Evolutionary conservation across 2,113 vertebrate species (phyloP), one percentile per base, ranked within the genome.

Genomic region (Paramisgurnus dabryanus): DNA sequence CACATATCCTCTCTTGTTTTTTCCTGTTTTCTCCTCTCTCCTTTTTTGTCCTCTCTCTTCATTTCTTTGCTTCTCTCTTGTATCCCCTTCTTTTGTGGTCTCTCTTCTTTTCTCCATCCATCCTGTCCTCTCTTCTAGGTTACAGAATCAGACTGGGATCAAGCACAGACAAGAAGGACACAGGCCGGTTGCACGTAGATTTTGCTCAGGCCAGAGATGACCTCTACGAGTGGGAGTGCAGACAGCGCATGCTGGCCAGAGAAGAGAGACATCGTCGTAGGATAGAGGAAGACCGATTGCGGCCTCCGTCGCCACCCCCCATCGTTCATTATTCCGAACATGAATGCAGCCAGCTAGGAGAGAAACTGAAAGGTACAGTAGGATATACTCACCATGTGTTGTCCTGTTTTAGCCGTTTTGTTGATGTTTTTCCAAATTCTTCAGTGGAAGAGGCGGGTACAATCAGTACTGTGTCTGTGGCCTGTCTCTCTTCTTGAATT

Each of bases 171-270:
- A 97, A 97, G 87, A 98, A 98, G 87, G 97, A 99, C 89, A 94
- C 95, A 0, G 97, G 97, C 1, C 91, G 96, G 1, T 94, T 99
- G 75, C 96, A 98, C 0, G 96, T 98, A 87, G 97, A 99, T 88
- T 99, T 97, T 10, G 97, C 97, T 0, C 96, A 98, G 89, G 97
- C 97, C 13, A 91, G 96, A 80, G 97, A 99, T 0, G 97, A 99
- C 76, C 92, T 98, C n/a, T 99, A 98, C 0, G 96, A 99, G 88
- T 99, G 97, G 97, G 97, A 99, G 70, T 98, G 97, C 86, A 93
- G 89, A 85, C 97, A 99, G 91, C 94, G 96, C 17, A 95, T 97
- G 95, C 82, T 97, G 85, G 96, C 97, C 6, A 87, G 97, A 1
- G 96, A 98, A 88, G 97, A 98, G 84, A 91, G 97, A 6, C 97